Base-by-base conservation (phyloP, 1,140 invertebrate genomes). In the Drosophila virilis region DNA sequence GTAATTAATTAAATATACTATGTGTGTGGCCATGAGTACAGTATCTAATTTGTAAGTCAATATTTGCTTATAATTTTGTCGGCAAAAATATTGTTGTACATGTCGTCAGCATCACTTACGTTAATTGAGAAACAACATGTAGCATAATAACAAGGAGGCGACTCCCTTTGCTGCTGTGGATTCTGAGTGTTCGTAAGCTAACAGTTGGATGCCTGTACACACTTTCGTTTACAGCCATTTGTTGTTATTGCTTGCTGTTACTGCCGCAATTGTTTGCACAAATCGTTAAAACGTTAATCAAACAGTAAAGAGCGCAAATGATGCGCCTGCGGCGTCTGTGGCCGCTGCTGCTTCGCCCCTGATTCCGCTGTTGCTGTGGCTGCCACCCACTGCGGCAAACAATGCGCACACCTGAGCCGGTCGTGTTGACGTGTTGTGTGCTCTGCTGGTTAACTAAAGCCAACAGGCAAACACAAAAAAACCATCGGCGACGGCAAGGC, bases 211-310 rank as follows among this genome's bases (percentile, higher is more conserved):
- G 37, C 68, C 35, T 35, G 50, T 33, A 33, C 48, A 54, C 33
- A 54, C 40, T 62, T 70, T 37, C 48, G 48, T 62, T 54, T 52
- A 61, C 38, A 40, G 59, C 28, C 48, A 55, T 17, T 13, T 65
- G 37, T 43, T 54, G 33, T 46, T 46, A 22, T 42, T 17, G 50
- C 15, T 65, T 74, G 81, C 55, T 76, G 73, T 69, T 74, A 62
- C 74, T 64, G 82, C 62, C 74, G 42, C 83, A 86, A 83, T 86
- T 86, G 84, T 86, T 88, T 86, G 83, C 83, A 46, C 79, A 86
- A 86, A 86, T 86, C 83, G 83, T 86, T 86, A 86, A 88, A 86
- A 74, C 83, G 79, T 85, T 88, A 86, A 86, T 86, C 83, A 86
- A 88, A 86, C 79, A 88, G 76, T 66, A 80, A 88, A 88, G 84